These are phyloP conservation scores for Eretmochelys imbricata DNA, from an alignment of 2,113 vertebrate species.

Conservation along the genomic window DNA sequence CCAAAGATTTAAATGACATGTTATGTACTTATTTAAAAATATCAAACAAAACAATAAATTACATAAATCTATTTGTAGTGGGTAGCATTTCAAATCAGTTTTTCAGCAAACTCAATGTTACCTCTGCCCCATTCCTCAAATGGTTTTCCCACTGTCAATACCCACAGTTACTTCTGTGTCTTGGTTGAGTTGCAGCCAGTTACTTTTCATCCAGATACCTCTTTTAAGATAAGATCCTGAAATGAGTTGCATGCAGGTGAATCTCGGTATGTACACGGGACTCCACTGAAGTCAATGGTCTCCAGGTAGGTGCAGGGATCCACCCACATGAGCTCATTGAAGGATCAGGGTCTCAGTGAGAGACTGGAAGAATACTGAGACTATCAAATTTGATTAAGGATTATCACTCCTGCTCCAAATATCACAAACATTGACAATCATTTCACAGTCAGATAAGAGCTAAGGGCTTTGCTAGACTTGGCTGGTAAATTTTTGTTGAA, in stretches of 20 bases:
- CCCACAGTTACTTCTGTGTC: not conserved
- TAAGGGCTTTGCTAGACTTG: not conserved
- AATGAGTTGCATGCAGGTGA: not conserved
- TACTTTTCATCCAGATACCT: not conserved
- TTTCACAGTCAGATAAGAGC: not conserved
- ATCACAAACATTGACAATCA: not conserved
- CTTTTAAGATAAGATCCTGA: not conserved
- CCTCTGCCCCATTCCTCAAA: not conserved
- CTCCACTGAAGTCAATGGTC: not conserved
- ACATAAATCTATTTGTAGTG: not conserved
- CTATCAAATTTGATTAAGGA: not conserved
- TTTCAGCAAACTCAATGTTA: fast-evolving
- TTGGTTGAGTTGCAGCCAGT: not conserved
- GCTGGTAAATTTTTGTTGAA: not conserved
- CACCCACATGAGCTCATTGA: not conserved
- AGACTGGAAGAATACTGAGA: not conserved
- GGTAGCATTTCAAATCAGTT: not conserved
- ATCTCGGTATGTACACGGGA: not conserved
- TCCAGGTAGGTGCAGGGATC: not conserved
- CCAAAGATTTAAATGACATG: not conserved
- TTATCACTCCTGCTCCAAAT: not conserved
- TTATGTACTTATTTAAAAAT: not conserved
- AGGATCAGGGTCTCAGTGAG: not conserved
- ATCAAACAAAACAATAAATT: not conserved
- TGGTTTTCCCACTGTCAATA: not conserved